phyloP scores from a whole-genome alignment of 2,888 invertebrate species.

The Dyspetes luteomarginatus region DNA sequence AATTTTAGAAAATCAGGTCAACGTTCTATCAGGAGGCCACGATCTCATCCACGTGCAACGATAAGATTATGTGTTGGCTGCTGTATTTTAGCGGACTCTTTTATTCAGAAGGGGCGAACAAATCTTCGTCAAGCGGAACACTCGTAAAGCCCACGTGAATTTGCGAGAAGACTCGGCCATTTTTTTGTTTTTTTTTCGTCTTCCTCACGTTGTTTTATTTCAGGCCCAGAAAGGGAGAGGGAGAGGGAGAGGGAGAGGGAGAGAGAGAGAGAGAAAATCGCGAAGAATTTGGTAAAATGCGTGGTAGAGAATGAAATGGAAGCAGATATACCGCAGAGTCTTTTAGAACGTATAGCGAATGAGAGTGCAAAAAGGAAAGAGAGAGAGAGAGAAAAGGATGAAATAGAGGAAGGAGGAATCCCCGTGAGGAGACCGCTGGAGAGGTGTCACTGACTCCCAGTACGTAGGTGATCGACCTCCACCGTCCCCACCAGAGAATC shows the following conservation, averaged over 20 bases:
- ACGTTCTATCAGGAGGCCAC: conserved; percentile 33
- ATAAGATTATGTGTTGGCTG: not conserved
- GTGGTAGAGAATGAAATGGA: conserved; percentile 36
- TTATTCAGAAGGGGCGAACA: not conserved
- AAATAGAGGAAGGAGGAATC: conserved; percentile 62
- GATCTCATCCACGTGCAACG: conserved; percentile 8
- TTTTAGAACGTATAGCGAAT: not conserved
- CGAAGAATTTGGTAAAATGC: conserved; percentile 34
- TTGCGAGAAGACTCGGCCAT: not conserved
- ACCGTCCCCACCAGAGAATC: conserved; percentile 70
- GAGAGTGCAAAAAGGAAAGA: conserved; percentile 51
- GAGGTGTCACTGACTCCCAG: conserved; percentile 83
- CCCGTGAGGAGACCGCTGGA: conserved; percentile 64
- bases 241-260: conserved; percentile 27
- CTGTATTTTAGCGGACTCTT: not conserved
- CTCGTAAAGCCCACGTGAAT: conserved; percentile 21
- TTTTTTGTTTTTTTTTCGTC: not conserved
- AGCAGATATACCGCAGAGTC: not conserved
- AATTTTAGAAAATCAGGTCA: conserved; percentile 40
- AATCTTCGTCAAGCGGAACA: conserved; percentile 5
- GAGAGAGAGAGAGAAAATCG: not conserved
- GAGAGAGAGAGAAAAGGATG: conserved; percentile 31
- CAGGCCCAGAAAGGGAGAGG: conserved; percentile 20
- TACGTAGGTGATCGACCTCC: conserved; percentile 84
- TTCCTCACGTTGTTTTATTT: not conserved